Conservation (phyloP, 35 echinoderm and acorn worm genomes). For the Patiria miniata region DNA sequence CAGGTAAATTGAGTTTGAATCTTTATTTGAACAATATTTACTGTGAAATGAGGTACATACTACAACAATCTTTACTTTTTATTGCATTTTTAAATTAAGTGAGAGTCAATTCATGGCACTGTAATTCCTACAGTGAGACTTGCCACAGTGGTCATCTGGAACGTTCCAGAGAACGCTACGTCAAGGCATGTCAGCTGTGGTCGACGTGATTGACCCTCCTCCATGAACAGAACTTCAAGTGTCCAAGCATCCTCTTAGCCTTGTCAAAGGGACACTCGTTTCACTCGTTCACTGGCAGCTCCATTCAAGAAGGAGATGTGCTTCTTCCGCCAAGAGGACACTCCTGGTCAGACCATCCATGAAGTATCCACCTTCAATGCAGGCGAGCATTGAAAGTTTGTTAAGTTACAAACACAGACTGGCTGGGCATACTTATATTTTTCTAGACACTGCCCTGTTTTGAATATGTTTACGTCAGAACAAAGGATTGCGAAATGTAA, state of each 20-base stretch:
- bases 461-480: too few relatives aligned
- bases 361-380: conserved; percentile 29
- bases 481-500: too few relatives aligned
- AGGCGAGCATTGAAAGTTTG: too few relatives aligned
- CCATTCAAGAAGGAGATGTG: conserved; percentile 4
- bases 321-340: conserved; percentile 13
- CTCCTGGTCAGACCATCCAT: conserved; percentile 9
- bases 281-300: conserved; percentile 18
- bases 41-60: too few relatives aligned
- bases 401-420: too few relatives aligned
- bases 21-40: too few relatives aligned
- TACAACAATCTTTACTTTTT: too few relatives aligned
- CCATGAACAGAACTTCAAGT: background rate
- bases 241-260: background rate
- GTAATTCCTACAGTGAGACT: conserved; percentile 20
- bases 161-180: conserved; percentile 2
- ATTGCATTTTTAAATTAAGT: background rate
- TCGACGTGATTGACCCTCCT: background rate
- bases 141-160: conserved; percentile 25
- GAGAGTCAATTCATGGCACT: background rate
- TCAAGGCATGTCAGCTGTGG: background rate
- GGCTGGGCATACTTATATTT: too few relatives aligned
- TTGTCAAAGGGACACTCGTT: background rate
- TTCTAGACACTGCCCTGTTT: too few relatives aligned
- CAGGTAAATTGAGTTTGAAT: too few relatives aligned